Evolutionary conservation across 2,888 invertebrate genomes (phyloP), one percentile per base, ranked within the genome.

Genomic region (Nymphalis urticae): DNA sequence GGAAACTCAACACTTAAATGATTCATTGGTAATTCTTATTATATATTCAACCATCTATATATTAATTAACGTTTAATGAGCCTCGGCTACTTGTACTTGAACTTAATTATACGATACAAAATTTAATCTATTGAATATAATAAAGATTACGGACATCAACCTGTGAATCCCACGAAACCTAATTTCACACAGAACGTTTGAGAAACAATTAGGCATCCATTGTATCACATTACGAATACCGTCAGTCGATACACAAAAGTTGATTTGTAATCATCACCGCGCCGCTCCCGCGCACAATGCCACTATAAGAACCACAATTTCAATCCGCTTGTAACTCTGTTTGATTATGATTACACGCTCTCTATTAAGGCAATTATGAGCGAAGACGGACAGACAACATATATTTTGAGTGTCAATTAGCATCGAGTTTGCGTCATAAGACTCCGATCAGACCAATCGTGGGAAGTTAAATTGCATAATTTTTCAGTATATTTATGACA

Each of bases 291-390:
- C 71, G 73, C 62, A 84, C 83, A 86, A 83, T 83, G 75, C 78
- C 76, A 77, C 77, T 80, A 86, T 79, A 86, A 85, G 86, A 86
- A 83, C 77, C 69, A 77, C 80, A 79, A 76, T 80, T 81, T 81
- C 84, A 84, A 89, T 85, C 82, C 80, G 80, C 81, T 77, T 82
- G 84, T 90, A 89, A 89, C 86, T 86, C 83, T 84, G 80, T 86
- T 87, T 88, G 88, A 89, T 88, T 88, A 84, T 85, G 84, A 87
- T 86, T 86, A 84, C 82, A 84, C 80, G 80, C 78, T 80, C 80
- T 84, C 86, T 89, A 88, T 89, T 87, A 87, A 82, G 83, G 82
- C 85, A 90, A 90, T 90, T 90, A 90, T 89, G 79, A 84, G 64
- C 73, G 77, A 80, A 82, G 83, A 85, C 79, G 80, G 75, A 79